Conservation (phyloP, 2,113 vertebrate genomes). For the Lampris incognitus region DNA sequence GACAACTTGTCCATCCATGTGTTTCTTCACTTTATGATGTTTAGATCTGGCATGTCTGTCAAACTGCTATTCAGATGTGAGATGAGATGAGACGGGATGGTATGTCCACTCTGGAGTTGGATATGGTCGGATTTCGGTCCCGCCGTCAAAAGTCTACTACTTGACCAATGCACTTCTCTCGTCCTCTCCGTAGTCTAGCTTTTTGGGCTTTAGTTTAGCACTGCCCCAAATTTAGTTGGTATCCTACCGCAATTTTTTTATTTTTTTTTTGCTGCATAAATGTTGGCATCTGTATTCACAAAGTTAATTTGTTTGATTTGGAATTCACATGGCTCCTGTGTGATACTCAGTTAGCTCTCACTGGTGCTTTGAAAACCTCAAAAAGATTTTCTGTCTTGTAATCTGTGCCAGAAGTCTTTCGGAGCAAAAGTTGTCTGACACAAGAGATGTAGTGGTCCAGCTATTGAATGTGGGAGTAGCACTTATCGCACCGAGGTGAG, state of each 20-base stretch:
- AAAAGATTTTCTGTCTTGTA: constrained; percentile 7
- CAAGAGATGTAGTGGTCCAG: constrained; percentile 20
- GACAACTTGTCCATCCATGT: background rate
- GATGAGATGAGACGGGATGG: constrained; percentile 2
- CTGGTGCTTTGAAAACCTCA: constrained; percentile 47
- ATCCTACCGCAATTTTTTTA: constrained; percentile 41
- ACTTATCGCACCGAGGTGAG: constrained; percentile 31
- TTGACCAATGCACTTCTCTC: constrained; percentile 71
- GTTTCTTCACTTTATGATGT: constrained; percentile 8
- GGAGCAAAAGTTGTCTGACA: background rate
- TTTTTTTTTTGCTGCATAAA: constrained; percentile 38
- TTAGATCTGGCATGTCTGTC: constrained; percentile 16
- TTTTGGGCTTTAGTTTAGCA: constrained; percentile 47
- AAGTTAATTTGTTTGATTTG: constrained; percentile 59
- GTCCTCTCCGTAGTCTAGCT: constrained; percentile 28
- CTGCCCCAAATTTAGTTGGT: constrained; percentile 35
- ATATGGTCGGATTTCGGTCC: constrained; percentile 45
- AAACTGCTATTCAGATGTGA: constrained; percentile 5
- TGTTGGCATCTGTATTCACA: constrained; percentile 57
- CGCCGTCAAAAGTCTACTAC: constrained; percentile 55
- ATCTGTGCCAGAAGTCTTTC: constrained; percentile 23
- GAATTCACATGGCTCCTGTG: constrained; percentile 49
- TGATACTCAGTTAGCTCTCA: constrained; percentile 62
- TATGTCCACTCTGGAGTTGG: constrained; percentile 36
- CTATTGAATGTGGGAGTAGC: constrained; percentile 10